Evolutionary conservation across 2,797 vertebrate species (phyloP), one percentile per base, ranked within the genome.

Genomic region (Leptoclinus maculatus): DNA sequence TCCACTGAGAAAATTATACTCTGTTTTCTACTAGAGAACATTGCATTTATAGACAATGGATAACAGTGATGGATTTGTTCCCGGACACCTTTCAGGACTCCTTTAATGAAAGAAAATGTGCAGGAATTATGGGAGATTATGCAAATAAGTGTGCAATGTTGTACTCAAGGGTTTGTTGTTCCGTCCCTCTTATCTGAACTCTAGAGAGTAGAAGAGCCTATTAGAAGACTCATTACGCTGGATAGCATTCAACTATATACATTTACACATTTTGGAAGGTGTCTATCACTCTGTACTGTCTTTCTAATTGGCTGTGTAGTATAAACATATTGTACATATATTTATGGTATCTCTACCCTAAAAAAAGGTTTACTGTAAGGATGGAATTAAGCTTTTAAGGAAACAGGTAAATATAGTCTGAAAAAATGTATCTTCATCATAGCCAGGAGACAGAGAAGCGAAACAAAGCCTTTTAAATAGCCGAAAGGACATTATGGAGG

Each of bases 81-180:
- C 62, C 39, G 38, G 65, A 78, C 70, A 78, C 27, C 51, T 66
- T 86, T 83, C 36, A 77, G 47, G 79, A 64, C n/a, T 73, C 32
- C 43, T 78, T 68, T 63, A 65, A 71, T 67, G 23, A 74, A 68
- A 60, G 43, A 23, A 76, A 77, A 70, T 80, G 12, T 74, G 70
- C 27, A 63, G 57, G 59, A 80, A 85, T 80, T 80, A 78, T 76
- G 53, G 19, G 32, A 79, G 60, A 87, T 83, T 80, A 77, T 69
- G 72, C 66, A 79, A 78, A 74, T 75, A 70, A 63, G 19, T 39
- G 39, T 72, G 16, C 66, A 68, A 39, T 59, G 60, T 4, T 68
- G 27, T 70, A 67, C 27, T 64, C 23, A n/a, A 17, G 49, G 59
- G 47, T 72, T 66, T 72, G 34, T 66, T 63, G 29, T 80, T 59